These are phyloP conservation scores for Sandelia bainsii DNA, from an alignment of 2,797 vertebrate species.

Conservation along the genomic window DNA sequence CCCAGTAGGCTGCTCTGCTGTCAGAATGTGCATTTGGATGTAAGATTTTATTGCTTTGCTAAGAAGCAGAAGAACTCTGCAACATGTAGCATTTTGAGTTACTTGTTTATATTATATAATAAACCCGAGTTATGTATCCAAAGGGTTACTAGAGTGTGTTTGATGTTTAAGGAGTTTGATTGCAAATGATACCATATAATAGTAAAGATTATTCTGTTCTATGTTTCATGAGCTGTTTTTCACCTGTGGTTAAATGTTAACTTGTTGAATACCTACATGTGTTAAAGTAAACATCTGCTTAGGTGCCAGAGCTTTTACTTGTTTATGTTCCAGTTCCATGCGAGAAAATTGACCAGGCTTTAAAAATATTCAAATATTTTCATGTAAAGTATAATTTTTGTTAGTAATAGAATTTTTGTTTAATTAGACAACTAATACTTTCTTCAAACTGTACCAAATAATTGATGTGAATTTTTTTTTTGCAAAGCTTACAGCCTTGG, in stretches of 20 bases:
- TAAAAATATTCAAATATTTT: not conserved
- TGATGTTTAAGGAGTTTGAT: constrained; percentile 3
- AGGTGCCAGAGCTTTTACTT: not conserved
- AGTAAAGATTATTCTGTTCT: not conserved
- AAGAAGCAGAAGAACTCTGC: constrained; percentile 2
- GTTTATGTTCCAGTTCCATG: not conserved
- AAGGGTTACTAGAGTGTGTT: not conserved
- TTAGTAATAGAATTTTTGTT: constrained; percentile 8
- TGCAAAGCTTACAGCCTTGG: constrained; percentile 1
- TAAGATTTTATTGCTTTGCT: constrained; percentile 20
- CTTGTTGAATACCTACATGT: not conserved
- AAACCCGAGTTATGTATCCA: not conserved
- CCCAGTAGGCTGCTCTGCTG: constrained; percentile 15
- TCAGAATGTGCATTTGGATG: constrained; percentile 21
- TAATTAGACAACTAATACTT: not conserved
- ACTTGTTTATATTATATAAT: not conserved
- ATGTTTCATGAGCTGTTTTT: not conserved
- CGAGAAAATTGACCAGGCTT: not conserved
- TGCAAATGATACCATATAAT: not conserved
- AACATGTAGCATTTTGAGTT: not conserved
- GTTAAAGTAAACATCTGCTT: not conserved
- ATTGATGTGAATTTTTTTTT: constrained; percentile 13
- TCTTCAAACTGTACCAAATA: not conserved
- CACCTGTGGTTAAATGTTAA: not conserved
- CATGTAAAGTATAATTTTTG: constrained; percentile 4